Base-by-base conservation (phyloP, 1,140 invertebrate species). In the Nomia melanderi region DNA sequence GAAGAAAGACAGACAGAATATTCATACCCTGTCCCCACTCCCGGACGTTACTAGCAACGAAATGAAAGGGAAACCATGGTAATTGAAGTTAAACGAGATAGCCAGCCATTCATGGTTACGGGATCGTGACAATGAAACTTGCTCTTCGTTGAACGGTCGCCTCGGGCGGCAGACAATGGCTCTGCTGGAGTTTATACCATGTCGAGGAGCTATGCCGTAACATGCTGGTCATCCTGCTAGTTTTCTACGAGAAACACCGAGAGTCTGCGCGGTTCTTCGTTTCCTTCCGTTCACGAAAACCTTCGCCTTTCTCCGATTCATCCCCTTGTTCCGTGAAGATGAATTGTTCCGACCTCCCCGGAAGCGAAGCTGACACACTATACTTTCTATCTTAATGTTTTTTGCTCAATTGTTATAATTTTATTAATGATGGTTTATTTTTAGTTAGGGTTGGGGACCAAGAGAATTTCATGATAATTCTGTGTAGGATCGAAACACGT, bases 71-170 rank as follows among this genome's bases (percentile, higher is more conserved):
- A 81, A 78, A 71, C 50, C 77, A 77, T 33, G 85, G 86, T 89
- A 89, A 89, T 89, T 88, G 87, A 89, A 89, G 88, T 89, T 89
- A 89, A 89, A 89, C 88, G 87, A 89, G 88, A 89, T 87, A 88
- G 86, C 87, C 81, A 67, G 62, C 86, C 86, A 89, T 89, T 89
- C 87, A 89, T 75, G 78, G 78, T 81, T 78, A 78, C 84, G 71
- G 77, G 76, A 82, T 83, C 84, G 65, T 86, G 83, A 89, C 88
- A 89, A 89, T 89, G 86, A 88, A 87, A 81, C 81, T 81, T 72
- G 69, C 81, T 86, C 69, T 75, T 70, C 62, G 70, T 79, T 86
- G 77, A 85, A 81, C 84, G 77, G 76, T 79, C 73, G 82, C 71
- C 70, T 78, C 79, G 14, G 77, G 84, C 82, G 86, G 87, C 87